phyloP scores from a whole-genome alignment of 2,113 vertebrate genomes.

The Ochotona curzoniae region DNA sequence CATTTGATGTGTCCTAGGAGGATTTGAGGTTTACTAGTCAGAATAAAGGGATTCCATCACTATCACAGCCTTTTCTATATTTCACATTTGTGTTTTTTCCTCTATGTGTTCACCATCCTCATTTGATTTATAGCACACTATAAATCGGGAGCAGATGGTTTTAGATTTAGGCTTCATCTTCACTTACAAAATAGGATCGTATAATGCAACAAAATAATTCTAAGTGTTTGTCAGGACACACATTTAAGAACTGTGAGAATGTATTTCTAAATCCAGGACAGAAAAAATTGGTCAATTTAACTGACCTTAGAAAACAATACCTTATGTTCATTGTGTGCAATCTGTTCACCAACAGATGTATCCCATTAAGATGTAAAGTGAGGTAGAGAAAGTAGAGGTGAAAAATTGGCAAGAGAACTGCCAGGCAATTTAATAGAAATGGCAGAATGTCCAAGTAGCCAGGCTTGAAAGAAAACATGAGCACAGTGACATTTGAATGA shows the following conservation, averaged over 20 bases:
- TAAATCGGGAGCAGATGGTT: background rate
- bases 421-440: slow-evolving; percentile 77
- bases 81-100: background rate
- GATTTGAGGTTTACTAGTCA: background rate
- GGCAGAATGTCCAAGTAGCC: slow-evolving; percentile 57
- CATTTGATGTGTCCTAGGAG: background rate
- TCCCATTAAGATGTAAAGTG: slow-evolving; percentile 82
- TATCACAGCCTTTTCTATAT: background rate
- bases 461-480: slow-evolving; percentile 32
- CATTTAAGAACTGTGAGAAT: slow-evolving; percentile 83
- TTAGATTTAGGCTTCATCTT: background rate
- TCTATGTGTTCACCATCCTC: background rate
- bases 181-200: background rate
- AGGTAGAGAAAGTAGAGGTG: slow-evolving; percentile 75
- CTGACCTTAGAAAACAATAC: slow-evolving; percentile 84
- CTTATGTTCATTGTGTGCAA: slow-evolving; percentile 85
- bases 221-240: slow-evolving; percentile 81
- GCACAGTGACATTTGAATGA: background rate
- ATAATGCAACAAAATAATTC: slow-evolving; percentile 80
- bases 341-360: slow-evolving; percentile 85
- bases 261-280: slow-evolving; percentile 83
- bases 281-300: slow-evolving; percentile 83
- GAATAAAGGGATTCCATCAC: background rate
- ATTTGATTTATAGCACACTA: background rate
- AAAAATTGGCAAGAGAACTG: slow-evolving; percentile 79